Base-by-base conservation (phyloP, 2,888 invertebrate species). In the Philereme transversata region DNA sequence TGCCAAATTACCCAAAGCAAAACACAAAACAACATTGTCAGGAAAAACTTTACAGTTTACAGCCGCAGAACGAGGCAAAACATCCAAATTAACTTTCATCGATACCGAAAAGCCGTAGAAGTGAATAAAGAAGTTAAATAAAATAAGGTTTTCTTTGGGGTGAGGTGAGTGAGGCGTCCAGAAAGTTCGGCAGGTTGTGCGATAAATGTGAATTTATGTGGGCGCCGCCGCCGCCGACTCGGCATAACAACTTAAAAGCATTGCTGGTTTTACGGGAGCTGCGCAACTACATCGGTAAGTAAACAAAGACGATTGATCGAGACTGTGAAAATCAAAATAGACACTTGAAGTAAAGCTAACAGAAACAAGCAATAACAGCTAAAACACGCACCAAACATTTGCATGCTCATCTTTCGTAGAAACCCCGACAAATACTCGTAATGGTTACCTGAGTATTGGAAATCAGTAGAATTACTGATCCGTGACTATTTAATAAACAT, bases 201-300 rank as follows among this genome's bases (percentile, higher is more conserved):
- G 87, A 88, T 88, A 88, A 90, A 88, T 83, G 81, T 81, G 81
- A 81, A 90, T 90, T 89, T 90, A 90, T 88, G 87, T 80, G 79
- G 82, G 84, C 82, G 83, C 82, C 78, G 69, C 70, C 65, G 57
- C 57, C 50, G 65, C 69, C 70, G 67, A 55, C 66, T 61, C 68
- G 73, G 78, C 79, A 79, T 79, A 81, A 81, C 78, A 79, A 76
- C 76, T 71, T 83, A 79, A 84, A 83, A 81, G 79, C 78, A 79
- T 79, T 79, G 76, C 77, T 73, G 75, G 72, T 75, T 76, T 69
- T 65, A 60, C 53, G 59, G 60, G 61, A 60, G 43, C 56, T 56
- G 41, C 62, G 60, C 57, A 64, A 63, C 57, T 60, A 49, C 47
- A 47, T 34, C n/a, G 34, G 9, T 35, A 5, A 22, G 47, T 47